Conservation (phyloP, 2,797 vertebrate species). For the Characodon lateralis region DNA sequence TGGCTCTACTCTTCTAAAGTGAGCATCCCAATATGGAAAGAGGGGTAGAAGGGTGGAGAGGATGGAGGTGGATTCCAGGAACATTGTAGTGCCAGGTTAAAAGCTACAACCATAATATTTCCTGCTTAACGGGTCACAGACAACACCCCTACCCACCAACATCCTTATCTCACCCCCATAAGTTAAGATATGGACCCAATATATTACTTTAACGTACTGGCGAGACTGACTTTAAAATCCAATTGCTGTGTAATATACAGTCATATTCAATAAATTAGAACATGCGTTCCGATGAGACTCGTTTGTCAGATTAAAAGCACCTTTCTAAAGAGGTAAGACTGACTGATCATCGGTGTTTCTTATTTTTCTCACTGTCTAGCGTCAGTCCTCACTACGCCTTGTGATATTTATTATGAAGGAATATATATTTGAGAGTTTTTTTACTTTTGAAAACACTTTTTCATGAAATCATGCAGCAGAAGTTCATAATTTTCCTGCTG, state of each 20-base stretch:
- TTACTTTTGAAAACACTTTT: no score
- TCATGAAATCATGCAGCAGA: no score
- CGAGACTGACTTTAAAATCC: not conserved
- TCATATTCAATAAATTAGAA: no score
- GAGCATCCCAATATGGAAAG: slow-evolving; percentile 72
- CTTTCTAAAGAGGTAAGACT: no score
- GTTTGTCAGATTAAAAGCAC: no score
- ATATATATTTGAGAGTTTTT: no score
- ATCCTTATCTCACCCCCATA: not conserved
- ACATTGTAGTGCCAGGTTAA: slow-evolving; percentile 20
- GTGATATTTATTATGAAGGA: no score
- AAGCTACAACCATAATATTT: slow-evolving; percentile 32
- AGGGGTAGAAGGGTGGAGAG: slow-evolving; percentile 39
- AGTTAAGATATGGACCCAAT: slow-evolving; percentile 8
- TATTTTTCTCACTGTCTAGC: no score
- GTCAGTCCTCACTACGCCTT: no score
- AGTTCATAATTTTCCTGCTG: no score
- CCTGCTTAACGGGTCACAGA: slow-evolving; percentile 28
- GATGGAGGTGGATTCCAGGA: slow-evolving; percentile 30
- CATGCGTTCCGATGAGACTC: no score
- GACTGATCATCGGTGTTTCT: no score
- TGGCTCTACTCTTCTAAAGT: slow-evolving; percentile 72
- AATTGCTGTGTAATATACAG: not conserved
- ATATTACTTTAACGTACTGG: not conserved
- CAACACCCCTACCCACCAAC: not conserved